Conservation (phyloP, 2,113 vertebrate genomes). For the Jacana jacana region DNA sequence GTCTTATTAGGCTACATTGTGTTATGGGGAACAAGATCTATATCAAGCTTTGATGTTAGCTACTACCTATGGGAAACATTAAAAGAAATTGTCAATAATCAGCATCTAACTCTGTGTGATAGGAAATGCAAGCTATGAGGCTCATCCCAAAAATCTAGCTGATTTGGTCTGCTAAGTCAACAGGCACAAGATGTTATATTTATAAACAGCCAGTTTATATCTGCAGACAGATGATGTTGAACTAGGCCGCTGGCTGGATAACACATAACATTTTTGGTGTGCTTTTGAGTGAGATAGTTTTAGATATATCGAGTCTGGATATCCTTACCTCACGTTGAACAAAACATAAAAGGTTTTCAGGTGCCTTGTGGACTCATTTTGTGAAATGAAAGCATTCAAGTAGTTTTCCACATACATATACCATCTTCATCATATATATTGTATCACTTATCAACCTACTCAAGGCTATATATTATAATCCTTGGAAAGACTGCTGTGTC, state of each 20-base stretch:
- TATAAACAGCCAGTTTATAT: background rate
- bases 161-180: background rate
- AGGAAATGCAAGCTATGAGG: background rate
- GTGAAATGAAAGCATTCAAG: background rate
- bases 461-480: background rate
- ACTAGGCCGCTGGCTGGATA: background rate
- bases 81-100: background rate
- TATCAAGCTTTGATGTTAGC: background rate
- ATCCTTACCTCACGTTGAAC: background rate
- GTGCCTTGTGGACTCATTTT: background rate
- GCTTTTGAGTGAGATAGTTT: background rate
- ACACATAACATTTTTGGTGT: background rate
- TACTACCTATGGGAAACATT: background rate
- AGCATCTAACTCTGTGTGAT: background rate
- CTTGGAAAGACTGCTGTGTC: background rate
- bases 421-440: background rate
- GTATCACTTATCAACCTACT: background rate
- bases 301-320: background rate
- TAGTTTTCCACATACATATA: background rate
- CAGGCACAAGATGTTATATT: background rate
- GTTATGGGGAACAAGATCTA: background rate
- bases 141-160: background rate
- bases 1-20: background rate
- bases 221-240: background rate
- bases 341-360: background rate